Conservation (phyloP, 2,888 invertebrate genomes). For the Nomada lathburiana region DNA sequence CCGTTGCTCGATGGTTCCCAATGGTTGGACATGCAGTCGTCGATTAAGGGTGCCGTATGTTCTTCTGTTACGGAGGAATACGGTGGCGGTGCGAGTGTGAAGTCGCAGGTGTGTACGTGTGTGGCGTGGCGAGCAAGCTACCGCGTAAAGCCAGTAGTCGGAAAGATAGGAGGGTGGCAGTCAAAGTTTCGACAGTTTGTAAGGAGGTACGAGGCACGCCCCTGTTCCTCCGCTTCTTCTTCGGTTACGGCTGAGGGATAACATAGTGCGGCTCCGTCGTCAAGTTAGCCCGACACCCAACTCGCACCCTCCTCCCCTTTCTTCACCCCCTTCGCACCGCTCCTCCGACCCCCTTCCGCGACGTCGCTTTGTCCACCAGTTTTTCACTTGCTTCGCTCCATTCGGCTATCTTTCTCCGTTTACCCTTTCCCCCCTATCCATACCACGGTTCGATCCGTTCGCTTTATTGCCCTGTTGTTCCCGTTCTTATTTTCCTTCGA, state of each 20-base stretch:
- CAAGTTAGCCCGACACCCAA: constrained; percentile 69
- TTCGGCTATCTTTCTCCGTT: constrained; percentile 41
- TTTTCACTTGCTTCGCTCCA: constrained; percentile 44
- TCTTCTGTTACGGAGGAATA: background rate
- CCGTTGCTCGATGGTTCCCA: background rate
- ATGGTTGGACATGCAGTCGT: background rate
- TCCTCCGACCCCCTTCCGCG: constrained; percentile 10
- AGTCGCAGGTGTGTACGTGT: background rate
- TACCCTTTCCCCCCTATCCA: constrained; percentile 2
- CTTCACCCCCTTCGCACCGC: constrained; percentile 22
- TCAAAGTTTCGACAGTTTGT: constrained; percentile 79
- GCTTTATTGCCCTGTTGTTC: constrained; percentile 76
- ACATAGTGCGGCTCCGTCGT: constrained; percentile 74
- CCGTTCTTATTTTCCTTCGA: constrained; percentile 57
- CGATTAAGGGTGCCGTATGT: background rate
- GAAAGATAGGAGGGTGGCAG: constrained; percentile 56
- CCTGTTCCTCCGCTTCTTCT: constrained; percentile 71
- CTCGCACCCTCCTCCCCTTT: constrained; percentile 27
- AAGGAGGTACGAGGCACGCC: constrained; percentile 72
- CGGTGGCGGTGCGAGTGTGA: background rate
- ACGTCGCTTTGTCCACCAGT: constrained; percentile 38
- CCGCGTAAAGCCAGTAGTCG: constrained; percentile 53
- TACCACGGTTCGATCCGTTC: background rate
- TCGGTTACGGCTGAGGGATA: constrained; percentile 80
- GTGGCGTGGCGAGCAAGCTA: constrained; percentile 58